A percentile compares a stretch with the other conserved stretches of the same genome.
Conservation (phyloP, 2,113 vertebrate species). For the Thunnus maccoyii region DNA sequence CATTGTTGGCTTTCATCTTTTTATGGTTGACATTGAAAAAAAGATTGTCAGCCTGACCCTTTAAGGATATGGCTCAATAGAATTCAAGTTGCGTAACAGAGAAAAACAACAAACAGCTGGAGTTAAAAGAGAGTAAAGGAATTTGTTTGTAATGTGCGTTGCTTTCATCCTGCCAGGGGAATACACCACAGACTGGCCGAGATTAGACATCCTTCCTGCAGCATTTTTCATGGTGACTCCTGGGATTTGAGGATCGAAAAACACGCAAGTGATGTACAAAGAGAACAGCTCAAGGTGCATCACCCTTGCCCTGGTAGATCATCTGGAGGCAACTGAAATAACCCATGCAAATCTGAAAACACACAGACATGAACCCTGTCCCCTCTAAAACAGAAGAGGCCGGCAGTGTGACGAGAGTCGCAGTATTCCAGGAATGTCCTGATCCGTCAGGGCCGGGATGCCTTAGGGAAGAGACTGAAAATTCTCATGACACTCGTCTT, state of each 20-base stretch:
- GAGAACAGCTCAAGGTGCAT: slow-evolving; percentile 53
- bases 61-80: slow-evolving; percentile 2
- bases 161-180: slow-evolving; percentile 62
- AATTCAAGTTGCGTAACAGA: slow-evolving; percentile 28
- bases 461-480: slow-evolving; percentile 60
- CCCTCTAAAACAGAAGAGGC: slow-evolving; percentile 39
- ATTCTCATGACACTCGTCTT: slow-evolving; percentile 21
- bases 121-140: slow-evolving; percentile 39
- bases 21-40: too few species aligned
- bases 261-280: slow-evolving; percentile 56
- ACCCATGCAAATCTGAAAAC: slow-evolving; percentile 65
- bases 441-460: slow-evolving; percentile 45
- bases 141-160: slow-evolving; percentile 45
- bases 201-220: slow-evolving; percentile 77
- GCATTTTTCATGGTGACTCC: slow-evolving; percentile 65
- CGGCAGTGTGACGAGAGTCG: slow-evolving; percentile 58
- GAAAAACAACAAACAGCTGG: slow-evolving; percentile 55
- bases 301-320: slow-evolving; percentile 33
- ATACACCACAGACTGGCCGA: slow-evolving; percentile 57
- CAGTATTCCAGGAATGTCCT: slow-evolving; percentile 76
- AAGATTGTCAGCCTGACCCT: too few species aligned
- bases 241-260: slow-evolving; percentile 67
- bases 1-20: too few species aligned
- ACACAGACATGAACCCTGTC: slow-evolving; percentile 56
- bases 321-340: slow-evolving; percentile 61